Evolutionary conservation across 2,797 vertebrate species (phyloP), one percentile per base, ranked within the genome.

Genomic region (Acanthopagrus latus): DNA sequence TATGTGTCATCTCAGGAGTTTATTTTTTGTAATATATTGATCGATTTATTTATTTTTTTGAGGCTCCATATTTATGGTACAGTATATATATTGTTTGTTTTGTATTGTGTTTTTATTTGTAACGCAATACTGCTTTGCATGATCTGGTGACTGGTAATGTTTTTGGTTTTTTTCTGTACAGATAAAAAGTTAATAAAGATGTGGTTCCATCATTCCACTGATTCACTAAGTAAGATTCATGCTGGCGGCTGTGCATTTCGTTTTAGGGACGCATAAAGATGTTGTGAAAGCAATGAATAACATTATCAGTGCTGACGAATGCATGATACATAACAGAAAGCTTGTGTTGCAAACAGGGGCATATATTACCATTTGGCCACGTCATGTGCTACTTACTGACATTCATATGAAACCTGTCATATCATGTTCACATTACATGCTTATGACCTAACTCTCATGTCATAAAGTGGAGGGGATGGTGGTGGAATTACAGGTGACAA

Each of bases 101-200:
- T 90, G 91, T 93, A 95, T 84, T 86, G 94, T 96, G 93, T 93
- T 94, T 90, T 90, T 93, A 91, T 92, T 94, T 90, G 88, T 93
- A 90, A 90, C 80, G 90, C 93, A 89, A 92, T 94, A 95, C 90
- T 86, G 93, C 95, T 96, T 95, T 96, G 97, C 97, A 98, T 99
- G 97, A 96, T 81, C 79, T 91, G 85, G 94, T 95, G 93, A 94
- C 86, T 90, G 93, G 93, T 95, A 89, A 81, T 94, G 95, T 94
- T 92, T 83, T 74, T n/a, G 85, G 85, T 95, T 93, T 93, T 87
- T 90, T 89, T 92, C 92, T 95, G 93, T 95, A 95, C 89, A 95
- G 93, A 93, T 94, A 72, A 89, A 89, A 93, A 91, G 83, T 95
- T 81, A 97, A 97, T 97, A 97, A 97, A 97, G 92, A 95, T 96